Conservation (phyloP, 2,888 invertebrate species). For the Cheilosia scutellata region DNA sequence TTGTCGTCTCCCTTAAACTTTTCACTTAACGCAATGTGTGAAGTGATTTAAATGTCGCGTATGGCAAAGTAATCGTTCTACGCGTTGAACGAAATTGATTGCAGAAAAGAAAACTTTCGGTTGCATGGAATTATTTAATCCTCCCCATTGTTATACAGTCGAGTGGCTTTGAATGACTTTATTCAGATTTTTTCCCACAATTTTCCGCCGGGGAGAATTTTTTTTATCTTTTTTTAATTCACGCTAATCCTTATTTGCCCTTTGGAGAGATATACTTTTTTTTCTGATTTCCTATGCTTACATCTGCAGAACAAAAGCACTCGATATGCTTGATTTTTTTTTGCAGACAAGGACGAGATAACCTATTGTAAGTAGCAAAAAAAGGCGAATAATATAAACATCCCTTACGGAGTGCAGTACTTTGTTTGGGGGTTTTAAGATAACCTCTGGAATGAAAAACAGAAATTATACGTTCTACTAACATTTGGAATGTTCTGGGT, state of each 20-base stretch:
- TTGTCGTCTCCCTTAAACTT: constrained; percentile 54
- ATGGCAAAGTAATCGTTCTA: constrained; percentile 59
- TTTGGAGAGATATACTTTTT: constrained; percentile 44
- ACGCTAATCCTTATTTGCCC: constrained; percentile 69
- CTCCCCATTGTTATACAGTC: constrained; percentile 41
- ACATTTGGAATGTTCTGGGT: constrained; percentile 25
- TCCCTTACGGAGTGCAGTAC: constrained; percentile 57
- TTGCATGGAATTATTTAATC: constrained; percentile 28
- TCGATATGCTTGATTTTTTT: constrained; percentile 19
- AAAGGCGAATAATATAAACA: constrained; percentile 37
- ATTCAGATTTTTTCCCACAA: constrained; percentile 64
- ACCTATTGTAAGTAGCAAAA: constrained; percentile 9
- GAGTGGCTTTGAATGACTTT: constrained; percentile 59
- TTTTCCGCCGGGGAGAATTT: constrained; percentile 19
- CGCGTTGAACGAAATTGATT: constrained; percentile 59
- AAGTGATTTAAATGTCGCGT: constrained; percentile 61
- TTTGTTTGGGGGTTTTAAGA: constrained; percentile 22
- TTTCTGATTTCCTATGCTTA: constrained; percentile 48
- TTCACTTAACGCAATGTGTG: constrained; percentile 59
- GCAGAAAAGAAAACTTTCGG: constrained; percentile 26
- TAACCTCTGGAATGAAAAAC: constrained; percentile 42
- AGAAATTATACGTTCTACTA: constrained; percentile 10
- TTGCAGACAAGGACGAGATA: constrained; percentile 19
- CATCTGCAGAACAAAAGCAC: constrained; percentile 44
- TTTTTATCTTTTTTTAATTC: constrained; percentile 54